phyloP scores from a whole-genome alignment of 2,888 invertebrate species.

The Automeris io region DNA sequence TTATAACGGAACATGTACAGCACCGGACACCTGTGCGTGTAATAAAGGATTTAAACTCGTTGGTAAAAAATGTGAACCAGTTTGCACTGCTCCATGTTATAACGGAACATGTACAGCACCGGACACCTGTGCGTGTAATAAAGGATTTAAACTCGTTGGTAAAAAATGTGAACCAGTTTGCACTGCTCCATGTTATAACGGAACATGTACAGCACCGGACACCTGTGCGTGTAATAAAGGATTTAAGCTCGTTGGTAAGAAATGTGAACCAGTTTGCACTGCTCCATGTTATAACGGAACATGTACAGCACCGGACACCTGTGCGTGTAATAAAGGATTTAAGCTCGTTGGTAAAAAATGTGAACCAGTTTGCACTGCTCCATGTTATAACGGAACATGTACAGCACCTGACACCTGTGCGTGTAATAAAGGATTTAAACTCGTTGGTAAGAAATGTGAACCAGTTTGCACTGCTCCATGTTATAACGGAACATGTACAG shows the following conservation, averaged over 20 bases:
- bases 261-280: slow-evolving; percentile 31
- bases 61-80: background rate
- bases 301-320: slow-evolving; percentile 21
- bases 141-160: too few species aligned
- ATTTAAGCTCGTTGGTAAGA: slow-evolving; percentile 12
- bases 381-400: slow-evolving; percentile 11
- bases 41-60: too few species aligned
- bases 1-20: background rate
- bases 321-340: background rate
- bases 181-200: background rate
- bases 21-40: slow-evolving; percentile 45
- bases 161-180: background rate
- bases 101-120: background rate
- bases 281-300: slow-evolving; percentile 30
- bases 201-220: background rate
- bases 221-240: background rate
- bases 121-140: too few species aligned
- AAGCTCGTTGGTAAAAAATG: slow-evolving; percentile 11
- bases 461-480: background rate
- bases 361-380: slow-evolving; percentile 9
- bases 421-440: slow-evolving; percentile 3
- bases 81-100: background rate
- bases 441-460: background rate
- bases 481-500: background rate
- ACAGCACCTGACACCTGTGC: slow-evolving; percentile 13